Percentiles rank a stretch among this genome's conserved stretches.
These are phyloP conservation scores for Heliconius sara DNA, from an alignment of 2,888 invertebrate species.

Conservation along the genomic window DNA sequence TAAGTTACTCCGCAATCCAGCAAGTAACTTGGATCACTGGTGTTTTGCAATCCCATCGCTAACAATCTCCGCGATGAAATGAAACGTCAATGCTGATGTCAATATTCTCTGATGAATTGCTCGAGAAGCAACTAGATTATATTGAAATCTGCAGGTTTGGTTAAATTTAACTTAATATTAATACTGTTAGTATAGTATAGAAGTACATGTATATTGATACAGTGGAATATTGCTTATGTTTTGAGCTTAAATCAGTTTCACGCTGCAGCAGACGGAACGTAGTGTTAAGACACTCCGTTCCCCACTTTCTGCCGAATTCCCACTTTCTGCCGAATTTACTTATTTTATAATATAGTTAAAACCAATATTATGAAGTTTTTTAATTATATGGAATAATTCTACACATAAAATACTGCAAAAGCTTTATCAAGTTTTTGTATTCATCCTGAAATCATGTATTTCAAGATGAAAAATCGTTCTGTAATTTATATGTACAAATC, in stretches of 20 bases:
- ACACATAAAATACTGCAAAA: background rate
- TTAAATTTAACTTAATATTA: background rate
- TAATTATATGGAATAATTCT: too few species aligned
- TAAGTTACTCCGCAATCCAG: conserved; percentile 75
- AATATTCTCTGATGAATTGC: conserved; percentile 44
- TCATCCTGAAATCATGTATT: background rate
- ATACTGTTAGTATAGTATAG: background rate
- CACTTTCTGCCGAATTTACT: background rate
- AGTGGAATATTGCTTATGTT: background rate
- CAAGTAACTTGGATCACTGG: conserved; percentile 74
- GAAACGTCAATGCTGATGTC: conserved; percentile 65
- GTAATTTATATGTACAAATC: background rate
- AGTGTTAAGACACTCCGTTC: too few species aligned
- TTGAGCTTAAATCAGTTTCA: too few species aligned
- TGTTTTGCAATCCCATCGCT: conserved; percentile 69
- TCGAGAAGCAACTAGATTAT: background rate
- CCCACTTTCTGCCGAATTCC: too few species aligned
- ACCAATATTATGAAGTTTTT: too few species aligned
- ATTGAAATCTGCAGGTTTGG: conserved; percentile 5
- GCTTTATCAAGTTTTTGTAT: too few species aligned
- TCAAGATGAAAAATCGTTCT: background rate
- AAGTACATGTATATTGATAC: background rate
- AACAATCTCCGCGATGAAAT: conserved; percentile 66
- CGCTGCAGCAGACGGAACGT: too few species aligned
- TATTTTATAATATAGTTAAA: background rate